Percentiles rank a stretch among this genome's conserved stretches.
Conservation (phyloP, 2,113 vertebrate species). For the Misgurnus anguillicaudatus region DNA sequence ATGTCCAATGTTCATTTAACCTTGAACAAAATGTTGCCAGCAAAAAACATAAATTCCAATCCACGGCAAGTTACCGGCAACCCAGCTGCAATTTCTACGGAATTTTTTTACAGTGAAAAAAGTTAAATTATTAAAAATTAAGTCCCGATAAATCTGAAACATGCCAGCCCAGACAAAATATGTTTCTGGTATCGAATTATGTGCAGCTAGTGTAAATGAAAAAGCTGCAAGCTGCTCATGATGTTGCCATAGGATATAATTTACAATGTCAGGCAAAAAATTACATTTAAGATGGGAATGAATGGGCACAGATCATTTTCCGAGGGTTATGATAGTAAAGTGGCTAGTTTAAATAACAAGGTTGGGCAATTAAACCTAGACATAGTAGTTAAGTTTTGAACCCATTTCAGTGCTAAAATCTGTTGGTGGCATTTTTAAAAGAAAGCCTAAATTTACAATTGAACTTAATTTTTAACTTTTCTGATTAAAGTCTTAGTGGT, state of each 20-base stretch:
- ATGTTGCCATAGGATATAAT: not conserved
- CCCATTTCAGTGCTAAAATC: not conserved
- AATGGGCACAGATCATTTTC: not conserved
- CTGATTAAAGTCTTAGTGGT: not conserved
- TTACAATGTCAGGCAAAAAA: not conserved
- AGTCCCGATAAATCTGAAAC: too few relatives aligned
- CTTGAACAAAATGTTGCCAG: too few relatives aligned
- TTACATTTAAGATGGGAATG: not conserved
- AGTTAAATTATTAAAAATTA: too few relatives aligned
- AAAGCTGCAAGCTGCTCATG: too few relatives aligned
- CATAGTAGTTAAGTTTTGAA: not conserved
- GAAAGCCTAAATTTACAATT: not conserved
- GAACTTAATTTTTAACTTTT: not conserved
- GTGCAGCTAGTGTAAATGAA: too few relatives aligned
- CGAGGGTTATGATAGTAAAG: not conserved
- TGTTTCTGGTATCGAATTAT: too few relatives aligned
- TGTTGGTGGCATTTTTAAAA: not conserved
- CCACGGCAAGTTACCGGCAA: too few relatives aligned
- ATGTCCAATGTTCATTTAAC: too few relatives aligned
- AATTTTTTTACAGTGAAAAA: too few relatives aligned
- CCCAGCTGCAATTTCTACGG: too few relatives aligned
- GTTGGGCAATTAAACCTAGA: not conserved
- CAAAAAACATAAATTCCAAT: too few relatives aligned
- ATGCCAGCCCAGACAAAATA: too few relatives aligned
- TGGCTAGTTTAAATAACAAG: slow-evolving; percentile 26